Evolutionary conservation across 2,888 invertebrate genomes (phyloP), one percentile per base, ranked within the genome.

Genomic region (Pseudoips prasinana): DNA sequence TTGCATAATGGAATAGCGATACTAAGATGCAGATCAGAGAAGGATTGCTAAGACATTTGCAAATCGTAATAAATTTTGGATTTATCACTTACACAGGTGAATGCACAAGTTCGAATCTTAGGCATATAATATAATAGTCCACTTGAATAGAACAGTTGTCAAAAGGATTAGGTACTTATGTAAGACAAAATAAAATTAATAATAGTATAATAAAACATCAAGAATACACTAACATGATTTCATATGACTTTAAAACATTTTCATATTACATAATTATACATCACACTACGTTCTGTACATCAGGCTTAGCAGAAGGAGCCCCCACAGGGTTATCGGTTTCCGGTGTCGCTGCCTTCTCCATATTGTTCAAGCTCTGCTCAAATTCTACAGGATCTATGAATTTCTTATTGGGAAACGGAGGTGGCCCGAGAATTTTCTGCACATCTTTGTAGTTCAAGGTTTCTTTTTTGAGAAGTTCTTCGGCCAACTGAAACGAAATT

Each of bases 401-500:
- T 33, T 91, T 91, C 62, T 94, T 95, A 33, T 92, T 90, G 0
- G 93, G 93, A 67, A 90, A 92, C 0, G 95, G 94, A 0, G 98
- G 98, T 1, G 97, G 95, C 0, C 99, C 99, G 45, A 99, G 92
- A 27, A 99, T 89, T 5, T 86, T 78, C 61, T 95, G 94, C 1
- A 99, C 94, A 59, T 99, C 96, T 41, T 96, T 94, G 70, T 96
- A 96, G 64, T 94, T 95, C 3, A 99, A 82, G 0, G 98, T 97
- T 88, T 99, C 99, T 64, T 93, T 95, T 64, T 95, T 93, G 10
- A 99, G 69, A 11, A 99, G 89, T 7, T 93, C 92, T 72, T 95
- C 92, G 0, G 99, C 98, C 35, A 99, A 90, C 98, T 98, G 75
- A 11, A 79, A 10, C 8, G 10, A 8, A 3, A 4, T 26, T n/a